Percentiles rank a stretch among this genome's conserved stretches.
Evolutionary conservation across 2,113 vertebrate species (phyloP).

Genomic region (Engraulis encrasicolus): DNA sequence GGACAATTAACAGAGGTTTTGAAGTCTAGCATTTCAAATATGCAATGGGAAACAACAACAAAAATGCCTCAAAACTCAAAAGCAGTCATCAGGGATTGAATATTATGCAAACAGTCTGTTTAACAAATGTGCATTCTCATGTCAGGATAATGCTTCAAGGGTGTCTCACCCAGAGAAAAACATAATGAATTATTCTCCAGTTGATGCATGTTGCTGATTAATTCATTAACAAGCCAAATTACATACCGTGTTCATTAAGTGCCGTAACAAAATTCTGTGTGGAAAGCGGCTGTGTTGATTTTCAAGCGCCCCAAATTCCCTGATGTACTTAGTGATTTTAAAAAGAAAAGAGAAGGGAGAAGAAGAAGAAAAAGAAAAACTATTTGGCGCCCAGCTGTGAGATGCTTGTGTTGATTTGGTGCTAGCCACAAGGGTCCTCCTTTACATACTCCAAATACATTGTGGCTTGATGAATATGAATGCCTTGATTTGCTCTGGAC

Average conservation of each 20-base stretch:
- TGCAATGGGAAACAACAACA: too few species aligned
- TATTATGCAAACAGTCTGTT: too few species aligned
- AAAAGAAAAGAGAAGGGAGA: background rate
- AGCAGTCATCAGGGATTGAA: too few species aligned
- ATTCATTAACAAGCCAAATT: background rate
- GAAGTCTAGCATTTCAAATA: too few species aligned
- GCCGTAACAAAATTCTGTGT: background rate
- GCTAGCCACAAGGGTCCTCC: background rate
- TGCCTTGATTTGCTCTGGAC: background rate
- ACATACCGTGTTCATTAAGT: background rate
- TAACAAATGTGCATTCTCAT: too few species aligned
- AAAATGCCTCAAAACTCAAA: too few species aligned
- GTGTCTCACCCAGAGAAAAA: background rate
- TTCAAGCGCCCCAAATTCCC: background rate
- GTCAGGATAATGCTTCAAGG: too few species aligned
- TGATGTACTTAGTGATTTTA: background rate
- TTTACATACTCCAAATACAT: background rate
- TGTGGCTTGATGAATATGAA: background rate
- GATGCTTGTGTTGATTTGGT: background rate
- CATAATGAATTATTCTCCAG: too few species aligned
- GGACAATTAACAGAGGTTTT: too few species aligned
- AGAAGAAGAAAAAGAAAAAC: background rate
- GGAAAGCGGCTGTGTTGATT: background rate
- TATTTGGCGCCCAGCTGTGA: background rate
- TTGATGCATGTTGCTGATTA: background rate